phyloP scores from a whole-genome alignment of 2,888 invertebrate genomes.

The Acronicta leporina region DNA sequence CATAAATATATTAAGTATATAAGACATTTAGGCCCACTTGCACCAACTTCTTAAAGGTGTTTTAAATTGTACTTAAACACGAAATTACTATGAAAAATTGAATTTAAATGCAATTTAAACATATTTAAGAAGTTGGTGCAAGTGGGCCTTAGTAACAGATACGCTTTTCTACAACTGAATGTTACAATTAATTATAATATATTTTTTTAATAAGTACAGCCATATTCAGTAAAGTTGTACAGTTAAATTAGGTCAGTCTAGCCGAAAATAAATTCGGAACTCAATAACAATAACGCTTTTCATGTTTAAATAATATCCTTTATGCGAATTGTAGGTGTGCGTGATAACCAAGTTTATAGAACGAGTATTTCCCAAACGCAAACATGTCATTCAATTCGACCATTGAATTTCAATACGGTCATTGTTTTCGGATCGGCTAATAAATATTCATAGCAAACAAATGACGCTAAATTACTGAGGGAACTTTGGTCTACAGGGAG shows the following conservation, averaged over 20 bases:
- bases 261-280: constrained; percentile 2
- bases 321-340: constrained; percentile 41
- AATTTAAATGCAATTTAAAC: too few species aligned
- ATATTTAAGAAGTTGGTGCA: too few species aligned
- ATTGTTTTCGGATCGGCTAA: constrained; percentile 80
- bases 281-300: constrained; percentile 14
- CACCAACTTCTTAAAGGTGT: too few species aligned
- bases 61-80: too few species aligned
- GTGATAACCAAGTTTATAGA: constrained; percentile 55
- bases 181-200: not conserved
- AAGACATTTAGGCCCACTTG: too few species aligned
- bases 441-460: constrained; percentile 85
- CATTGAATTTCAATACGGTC: constrained; percentile 72
- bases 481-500: constrained; percentile 69
- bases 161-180: not conserved
- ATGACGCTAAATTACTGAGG: constrained; percentile 76
- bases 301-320: constrained; percentile 39
- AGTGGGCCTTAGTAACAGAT: too few species aligned
- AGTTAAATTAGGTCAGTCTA: not conserved
- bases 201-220: not conserved
- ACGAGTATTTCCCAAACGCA: constrained; percentile 57
- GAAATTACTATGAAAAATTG: too few species aligned
- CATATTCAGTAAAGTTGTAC: not conserved
- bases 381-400: constrained; percentile 68
- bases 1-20: too few species aligned